phyloP scores from a whole-genome alignment of 2,888 invertebrate species.

The Morpho achilles region DNA sequence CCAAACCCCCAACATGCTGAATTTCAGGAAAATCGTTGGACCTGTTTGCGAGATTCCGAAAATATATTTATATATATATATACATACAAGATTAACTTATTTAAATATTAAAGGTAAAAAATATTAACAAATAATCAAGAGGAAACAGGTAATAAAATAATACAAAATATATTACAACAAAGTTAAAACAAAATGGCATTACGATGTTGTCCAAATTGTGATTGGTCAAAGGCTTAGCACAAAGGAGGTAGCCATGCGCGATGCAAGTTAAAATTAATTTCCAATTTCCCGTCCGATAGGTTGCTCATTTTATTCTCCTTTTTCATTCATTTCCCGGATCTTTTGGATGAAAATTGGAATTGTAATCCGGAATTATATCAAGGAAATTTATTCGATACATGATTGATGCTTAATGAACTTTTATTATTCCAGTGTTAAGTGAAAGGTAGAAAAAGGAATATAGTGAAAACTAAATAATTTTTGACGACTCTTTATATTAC shows the following conservation, averaged over 20 bases:
- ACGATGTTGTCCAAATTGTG: slow-evolving; percentile 22
- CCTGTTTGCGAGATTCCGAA: too few relatives aligned
- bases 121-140: too few relatives aligned
- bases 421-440: too few relatives aligned
- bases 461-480: too few relatives aligned
- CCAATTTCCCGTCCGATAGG: slow-evolving; percentile 46
- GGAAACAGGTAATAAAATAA: background rate
- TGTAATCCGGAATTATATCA: slow-evolving; percentile 6
- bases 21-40: too few relatives aligned
- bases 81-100: too few relatives aligned
- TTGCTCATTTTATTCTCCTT: slow-evolving; percentile 13
- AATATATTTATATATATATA: too few relatives aligned
- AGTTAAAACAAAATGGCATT: slow-evolving; percentile 11
- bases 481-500: too few relatives aligned
- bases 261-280: slow-evolving; percentile 54
- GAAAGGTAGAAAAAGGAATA: too few relatives aligned
- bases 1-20: too few relatives aligned
- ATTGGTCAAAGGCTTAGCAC: slow-evolving; percentile 29
- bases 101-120: too few relatives aligned
- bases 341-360: slow-evolving; percentile 17
- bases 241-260: slow-evolving; percentile 43
- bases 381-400: slow-evolving; percentile 1
- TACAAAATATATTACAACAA: slow-evolving; percentile 1
- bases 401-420: background rate
- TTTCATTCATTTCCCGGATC: slow-evolving; percentile 12